A percentile compares a stretch with the other conserved stretches of the same genome.
phyloP scores from a whole-genome alignment of 2,797 vertebrate species.

The Ceryle rudis region DNA sequence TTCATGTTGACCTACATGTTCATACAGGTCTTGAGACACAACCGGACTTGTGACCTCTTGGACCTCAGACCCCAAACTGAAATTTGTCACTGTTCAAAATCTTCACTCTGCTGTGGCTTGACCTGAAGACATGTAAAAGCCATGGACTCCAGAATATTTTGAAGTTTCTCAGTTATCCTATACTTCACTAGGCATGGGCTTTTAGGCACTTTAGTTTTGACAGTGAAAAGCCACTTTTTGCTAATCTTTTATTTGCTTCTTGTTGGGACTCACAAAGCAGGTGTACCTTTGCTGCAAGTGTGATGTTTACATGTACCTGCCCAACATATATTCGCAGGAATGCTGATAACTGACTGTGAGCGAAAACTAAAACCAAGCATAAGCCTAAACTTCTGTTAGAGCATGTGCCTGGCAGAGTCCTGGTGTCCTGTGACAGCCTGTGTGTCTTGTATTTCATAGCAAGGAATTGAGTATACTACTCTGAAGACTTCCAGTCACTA shows the following conservation, averaged over 20 bases:
- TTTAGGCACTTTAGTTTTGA: neutral
- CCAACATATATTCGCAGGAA: neutral
- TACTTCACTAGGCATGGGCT: neutral
- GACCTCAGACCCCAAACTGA: neutral
- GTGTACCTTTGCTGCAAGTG: neutral
- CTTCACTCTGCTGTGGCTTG: neutral
- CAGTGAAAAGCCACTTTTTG: neutral
- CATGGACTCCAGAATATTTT: neutral
- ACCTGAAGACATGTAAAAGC: neutral
- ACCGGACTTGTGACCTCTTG: neutral
- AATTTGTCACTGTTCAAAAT: neutral
- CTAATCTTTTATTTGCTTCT: neutral
- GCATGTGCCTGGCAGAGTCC: neutral
- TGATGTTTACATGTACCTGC: neutral
- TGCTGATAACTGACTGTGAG: neutral
- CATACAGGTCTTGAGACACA: neutral
- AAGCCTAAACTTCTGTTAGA: neutral
- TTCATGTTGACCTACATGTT: neutral
- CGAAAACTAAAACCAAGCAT: neutral
- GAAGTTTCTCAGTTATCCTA: neutral
- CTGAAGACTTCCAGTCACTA: neutral
- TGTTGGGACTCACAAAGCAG: neutral
- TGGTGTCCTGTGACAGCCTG: neutral
- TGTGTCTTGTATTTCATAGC: neutral
- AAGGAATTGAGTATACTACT: neutral